Conservation (phyloP, 2,113 vertebrate genomes). For the Micromys minutus region DNA sequence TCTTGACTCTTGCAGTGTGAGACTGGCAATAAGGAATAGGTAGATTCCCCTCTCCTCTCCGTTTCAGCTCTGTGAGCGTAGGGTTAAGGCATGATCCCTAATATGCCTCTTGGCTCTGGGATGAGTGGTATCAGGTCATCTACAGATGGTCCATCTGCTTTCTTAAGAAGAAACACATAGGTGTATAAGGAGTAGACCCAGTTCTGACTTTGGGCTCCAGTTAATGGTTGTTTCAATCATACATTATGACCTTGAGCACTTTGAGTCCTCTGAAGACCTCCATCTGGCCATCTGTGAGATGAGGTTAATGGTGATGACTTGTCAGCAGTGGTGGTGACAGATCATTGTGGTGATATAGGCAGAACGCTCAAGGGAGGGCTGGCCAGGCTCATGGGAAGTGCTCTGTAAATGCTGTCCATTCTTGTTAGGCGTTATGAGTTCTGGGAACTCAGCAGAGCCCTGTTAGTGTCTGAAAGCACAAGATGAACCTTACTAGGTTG, state of each 20-base stretch:
- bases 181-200: background rate
- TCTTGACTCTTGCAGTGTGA: background rate
- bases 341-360: background rate
- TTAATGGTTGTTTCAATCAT: background rate
- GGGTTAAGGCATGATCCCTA: background rate
- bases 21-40: background rate
- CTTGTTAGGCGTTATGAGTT: background rate
- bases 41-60: background rate
- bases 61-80: background rate
- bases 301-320: conserved; percentile 5
- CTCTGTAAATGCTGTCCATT: background rate
- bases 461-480: background rate
- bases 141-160: background rate
- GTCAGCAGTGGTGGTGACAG: background rate
- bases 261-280: background rate
- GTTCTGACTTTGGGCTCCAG: background rate
- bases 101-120: background rate
- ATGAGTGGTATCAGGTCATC: background rate
- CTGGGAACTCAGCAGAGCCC: background rate
- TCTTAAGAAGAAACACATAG: background rate
- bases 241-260: background rate
- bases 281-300: conserved; percentile 52
- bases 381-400: background rate
- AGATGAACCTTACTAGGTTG: background rate
- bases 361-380: background rate